phyloP scores from a whole-genome alignment of 2,888 invertebrate species.

The Neoascia interrupta region DNA sequence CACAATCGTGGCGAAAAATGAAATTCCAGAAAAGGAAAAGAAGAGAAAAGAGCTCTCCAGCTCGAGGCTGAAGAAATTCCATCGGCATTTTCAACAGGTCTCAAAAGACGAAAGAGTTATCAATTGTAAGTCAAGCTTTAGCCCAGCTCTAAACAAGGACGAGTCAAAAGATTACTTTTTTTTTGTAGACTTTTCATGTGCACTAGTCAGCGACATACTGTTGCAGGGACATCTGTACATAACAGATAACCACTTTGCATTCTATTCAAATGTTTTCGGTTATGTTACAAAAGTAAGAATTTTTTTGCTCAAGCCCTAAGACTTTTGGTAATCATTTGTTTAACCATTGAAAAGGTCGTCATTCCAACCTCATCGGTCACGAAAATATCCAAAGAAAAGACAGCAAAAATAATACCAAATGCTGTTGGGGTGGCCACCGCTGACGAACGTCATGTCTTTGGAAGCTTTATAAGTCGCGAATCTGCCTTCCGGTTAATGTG shows the following conservation, averaged over 20 bases:
- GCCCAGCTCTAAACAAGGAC: background rate
- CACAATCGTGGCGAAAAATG: conserved; percentile 71
- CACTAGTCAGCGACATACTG: conserved; percentile 93
- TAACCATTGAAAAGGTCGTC: conserved; percentile 83
- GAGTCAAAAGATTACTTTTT: background rate
- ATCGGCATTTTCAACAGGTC: conserved; percentile 91
- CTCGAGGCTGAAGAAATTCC: conserved; percentile 92
- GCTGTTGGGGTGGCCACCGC: conserved; percentile 91
- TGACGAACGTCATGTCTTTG: conserved; percentile 93
- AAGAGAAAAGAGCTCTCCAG: conserved; percentile 79
- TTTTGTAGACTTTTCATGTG: conserved; percentile 92
- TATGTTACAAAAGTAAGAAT: conserved; percentile 91
- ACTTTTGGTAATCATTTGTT: no score
- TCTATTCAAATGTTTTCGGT: conserved; percentile 97
- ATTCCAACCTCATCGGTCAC: conserved; percentile 93
- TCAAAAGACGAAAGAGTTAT: conserved; percentile 91
- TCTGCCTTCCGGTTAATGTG: conserved; percentile 92
- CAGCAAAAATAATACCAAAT: conserved; percentile 95
- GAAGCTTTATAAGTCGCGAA: conserved; percentile 93
- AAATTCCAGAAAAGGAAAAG: conserved; percentile 76
- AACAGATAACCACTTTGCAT: conserved; percentile 96
- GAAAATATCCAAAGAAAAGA: conserved; percentile 94
- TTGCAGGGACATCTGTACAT: conserved; percentile 96
- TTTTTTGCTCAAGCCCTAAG: no score
- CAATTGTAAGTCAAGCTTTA: conserved; percentile 84